Evolutionary conservation across 2,797 vertebrate genomes (phyloP).

Genomic region (Ceryle rudis): DNA sequence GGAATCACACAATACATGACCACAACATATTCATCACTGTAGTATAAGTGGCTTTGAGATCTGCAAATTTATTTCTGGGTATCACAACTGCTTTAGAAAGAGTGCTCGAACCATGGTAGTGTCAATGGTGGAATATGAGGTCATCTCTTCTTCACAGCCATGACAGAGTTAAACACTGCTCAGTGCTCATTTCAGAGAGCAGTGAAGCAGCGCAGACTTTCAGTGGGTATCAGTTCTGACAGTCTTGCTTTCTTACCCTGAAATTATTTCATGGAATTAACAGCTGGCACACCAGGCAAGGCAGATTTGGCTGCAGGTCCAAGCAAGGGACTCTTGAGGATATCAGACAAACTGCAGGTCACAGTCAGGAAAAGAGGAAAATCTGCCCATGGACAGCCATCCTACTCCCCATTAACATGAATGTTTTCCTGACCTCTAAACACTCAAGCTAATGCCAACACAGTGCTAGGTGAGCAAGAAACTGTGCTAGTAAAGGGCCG

Average conservation of each 20-base stretch:
- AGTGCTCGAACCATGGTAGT: fast-evolving
- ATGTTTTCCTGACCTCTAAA: neutral
- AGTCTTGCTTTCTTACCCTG: neutral
- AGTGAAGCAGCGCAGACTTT: neutral
- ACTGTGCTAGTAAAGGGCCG: neutral
- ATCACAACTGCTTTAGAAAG: neutral
- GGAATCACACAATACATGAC: too few species aligned
- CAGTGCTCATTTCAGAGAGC: neutral
- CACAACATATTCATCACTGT: neutral
- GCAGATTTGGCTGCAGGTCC: neutral
- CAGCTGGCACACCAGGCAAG: neutral
- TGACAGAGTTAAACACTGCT: neutral
- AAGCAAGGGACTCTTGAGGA: fast-evolving
- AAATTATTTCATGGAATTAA: neutral
- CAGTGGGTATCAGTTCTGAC: neutral
- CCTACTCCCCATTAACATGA: neutral
- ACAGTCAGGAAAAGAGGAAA: neutral
- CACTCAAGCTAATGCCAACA: neutral
- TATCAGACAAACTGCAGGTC: neutral
- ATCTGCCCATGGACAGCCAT: neutral
- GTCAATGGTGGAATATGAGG: neutral
- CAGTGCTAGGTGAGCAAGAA: neutral
- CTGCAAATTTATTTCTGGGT: neutral
- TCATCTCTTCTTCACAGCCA: fast-evolving
- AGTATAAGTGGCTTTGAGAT: neutral